Evolutionary conservation across 2,113 vertebrate species (phyloP).

Genomic region (Rhabdomys dilectus): DNA sequence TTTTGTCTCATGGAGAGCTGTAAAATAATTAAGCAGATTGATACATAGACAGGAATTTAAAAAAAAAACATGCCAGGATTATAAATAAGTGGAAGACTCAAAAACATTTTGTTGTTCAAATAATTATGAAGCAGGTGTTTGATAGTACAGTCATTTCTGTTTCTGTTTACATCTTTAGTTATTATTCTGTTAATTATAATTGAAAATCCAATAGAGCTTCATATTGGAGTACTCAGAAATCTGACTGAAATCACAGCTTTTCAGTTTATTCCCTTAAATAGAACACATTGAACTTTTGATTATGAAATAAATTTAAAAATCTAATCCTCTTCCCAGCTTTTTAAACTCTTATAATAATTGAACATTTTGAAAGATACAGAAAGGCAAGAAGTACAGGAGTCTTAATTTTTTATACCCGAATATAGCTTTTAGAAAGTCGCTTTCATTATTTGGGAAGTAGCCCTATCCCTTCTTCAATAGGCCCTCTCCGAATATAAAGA

Average conservation of each 20-base stretch:
- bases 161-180: conserved; percentile 86
- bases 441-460: background rate
- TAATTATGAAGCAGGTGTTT: conserved; percentile 88
- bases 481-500: background rate
- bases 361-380: conserved; percentile 28
- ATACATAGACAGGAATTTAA: conserved; percentile 78
- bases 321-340: conserved; percentile 27
- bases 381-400: background rate
- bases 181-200: conserved; percentile 86
- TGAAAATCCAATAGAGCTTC: conserved; percentile 83
- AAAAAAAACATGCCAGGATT: conserved; percentile 77
- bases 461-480: background rate
- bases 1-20: conserved; percentile 74
- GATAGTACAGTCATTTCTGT: conserved; percentile 85
- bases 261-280: conserved; percentile 69
- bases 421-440: background rate
- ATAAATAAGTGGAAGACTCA: conserved; percentile 84
- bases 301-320: conserved; percentile 66
- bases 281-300: conserved; percentile 72
- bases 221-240: conserved; percentile 71
- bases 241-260: conserved; percentile 77
- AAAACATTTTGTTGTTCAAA: conserved; percentile 87
- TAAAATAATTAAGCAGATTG: conserved; percentile 80
- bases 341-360: conserved; percentile 61
- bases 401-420: conserved; percentile 16